Base-by-base conservation (phyloP, 2,888 invertebrate species). In the Odontothrips loti region DNA sequence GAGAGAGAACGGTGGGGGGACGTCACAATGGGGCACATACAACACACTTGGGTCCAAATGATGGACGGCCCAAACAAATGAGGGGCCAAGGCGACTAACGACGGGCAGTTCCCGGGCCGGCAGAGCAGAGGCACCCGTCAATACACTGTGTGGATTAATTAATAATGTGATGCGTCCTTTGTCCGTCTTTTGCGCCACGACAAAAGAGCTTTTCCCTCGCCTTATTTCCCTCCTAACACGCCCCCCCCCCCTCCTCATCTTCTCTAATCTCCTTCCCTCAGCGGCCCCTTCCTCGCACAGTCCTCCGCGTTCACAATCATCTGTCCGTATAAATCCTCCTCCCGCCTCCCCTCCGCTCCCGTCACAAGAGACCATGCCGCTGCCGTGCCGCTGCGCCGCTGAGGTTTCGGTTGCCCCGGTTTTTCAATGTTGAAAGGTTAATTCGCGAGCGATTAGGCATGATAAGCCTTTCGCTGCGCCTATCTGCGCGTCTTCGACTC, bases 371-470 rank as follows among this genome's bases (percentile, higher is more conserved):
- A 51, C 51, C 15, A 51, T 51, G 1, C 51, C 51, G 51, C 51
- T n/a, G n/a, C n/a, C n/a, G n/a, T n/a, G n/a, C 17, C 58, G 6
- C 58, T 17, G 15, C n/a, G 15, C n/a, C 68, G 1, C 12, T 75
- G 11, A 23, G n/a, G 23, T 68, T 68, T 23, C 10, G 68, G n/a
- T 23, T 68, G 68, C 27, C 11, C 23, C 27, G 68, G 68, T 27
- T 75, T 27, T 75, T 75, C 68, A 27, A 75, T 75, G 68, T 27
- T 27, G 68, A 75, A 75, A 75, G 68, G 68, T 75, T 75, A 27
- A 75, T 75, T 75, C 68, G 9, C 68, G 11, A 12, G 12, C 68
- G 68, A 75, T 75, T 75, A 75, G 68, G 23, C 68, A 27, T 27
- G 68, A 27, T 75, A 58, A 58, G 58, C 58, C 58, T 20, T 43